phyloP scores from a whole-genome alignment of 92 coral and sea anemone genomes.

The Hydrozoanthus gracilis region DNA sequence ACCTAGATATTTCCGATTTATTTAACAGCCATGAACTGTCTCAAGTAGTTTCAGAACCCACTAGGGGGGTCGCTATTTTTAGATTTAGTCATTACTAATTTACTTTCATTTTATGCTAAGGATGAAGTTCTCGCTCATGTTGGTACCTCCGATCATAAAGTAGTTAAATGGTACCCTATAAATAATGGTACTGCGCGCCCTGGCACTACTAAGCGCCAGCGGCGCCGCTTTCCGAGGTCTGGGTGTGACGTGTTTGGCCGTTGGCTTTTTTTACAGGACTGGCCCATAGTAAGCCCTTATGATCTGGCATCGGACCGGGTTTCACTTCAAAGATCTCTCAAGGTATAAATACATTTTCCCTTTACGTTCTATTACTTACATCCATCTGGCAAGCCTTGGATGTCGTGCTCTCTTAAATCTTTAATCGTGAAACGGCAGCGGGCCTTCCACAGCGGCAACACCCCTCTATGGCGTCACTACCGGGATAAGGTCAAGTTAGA shows the following conservation, averaged over 20 bases:
- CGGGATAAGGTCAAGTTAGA: too few relatives aligned
- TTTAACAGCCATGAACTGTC: slow-evolving; percentile 20
- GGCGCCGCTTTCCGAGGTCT: background rate
- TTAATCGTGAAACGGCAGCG: slow-evolving; percentile 11
- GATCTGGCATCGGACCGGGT: background rate
- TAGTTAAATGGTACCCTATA: slow-evolving; percentile 44
- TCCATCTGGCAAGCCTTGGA: slow-evolving; percentile 11
- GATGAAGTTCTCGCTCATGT: slow-evolving; percentile 13
- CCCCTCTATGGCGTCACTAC: slow-evolving; percentile 2
- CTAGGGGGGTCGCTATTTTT: slow-evolving; percentile 8
- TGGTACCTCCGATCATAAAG: slow-evolving; percentile 41
- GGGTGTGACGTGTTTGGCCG: background rate
- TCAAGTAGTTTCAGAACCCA: slow-evolving; percentile 24
- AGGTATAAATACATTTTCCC: slow-evolving; percentile 1
- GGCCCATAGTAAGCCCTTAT: background rate
- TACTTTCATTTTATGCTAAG: background rate
- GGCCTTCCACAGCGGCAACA: slow-evolving; percentile 21
- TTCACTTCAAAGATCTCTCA: slow-evolving; percentile 20
- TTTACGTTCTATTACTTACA: background rate
- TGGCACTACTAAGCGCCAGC: background rate
- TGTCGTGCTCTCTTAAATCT: background rate
- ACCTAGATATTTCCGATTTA: slow-evolving; percentile 11
- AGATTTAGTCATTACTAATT: background rate
- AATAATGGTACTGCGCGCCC: slow-evolving; percentile 9
- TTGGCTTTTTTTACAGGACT: slow-evolving; percentile 7